These are phyloP conservation scores for Tolmerus cingulatus DNA, from an alignment of 2,888 invertebrate genomes.

Conservation along the genomic window DNA sequence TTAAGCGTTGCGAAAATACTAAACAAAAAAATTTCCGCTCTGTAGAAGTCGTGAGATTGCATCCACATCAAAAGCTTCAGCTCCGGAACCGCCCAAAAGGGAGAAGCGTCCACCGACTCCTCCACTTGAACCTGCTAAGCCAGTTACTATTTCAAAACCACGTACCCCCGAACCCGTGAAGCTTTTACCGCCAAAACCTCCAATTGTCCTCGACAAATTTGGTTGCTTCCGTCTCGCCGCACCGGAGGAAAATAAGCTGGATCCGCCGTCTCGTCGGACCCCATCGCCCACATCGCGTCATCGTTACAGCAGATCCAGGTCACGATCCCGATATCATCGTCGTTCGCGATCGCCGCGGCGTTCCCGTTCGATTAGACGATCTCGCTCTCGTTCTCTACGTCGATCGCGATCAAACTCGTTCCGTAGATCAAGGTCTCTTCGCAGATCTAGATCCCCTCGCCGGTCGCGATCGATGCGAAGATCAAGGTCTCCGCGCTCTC, in stretches of 20 bases:
- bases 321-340: constrained; percentile 53
- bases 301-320: constrained; percentile 43
- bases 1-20: not conserved
- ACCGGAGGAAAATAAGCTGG: constrained; percentile 60
- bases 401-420: constrained; percentile 64
- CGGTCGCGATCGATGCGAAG: constrained; percentile 48
- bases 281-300: constrained; percentile 49
- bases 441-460: constrained; percentile 50
- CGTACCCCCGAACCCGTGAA: constrained; percentile 60
- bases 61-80: constrained; percentile 24
- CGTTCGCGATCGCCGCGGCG: constrained; percentile 58
- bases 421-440: constrained; percentile 48
- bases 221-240: constrained; percentile 74
- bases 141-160: constrained; percentile 43
- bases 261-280: constrained; percentile 44
- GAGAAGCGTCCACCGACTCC: constrained; percentile 28
- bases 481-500: constrained; percentile 8
- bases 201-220: constrained; percentile 77
- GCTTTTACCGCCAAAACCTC: constrained; percentile 54
- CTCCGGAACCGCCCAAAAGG: constrained; percentile 51
- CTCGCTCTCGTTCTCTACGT: constrained; percentile 53
- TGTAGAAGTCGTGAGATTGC: constrained; percentile 4
- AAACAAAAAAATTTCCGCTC: not conserved
- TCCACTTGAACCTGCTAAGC: constrained; percentile 46
- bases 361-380: constrained; percentile 58